Base-by-base conservation (phyloP, 2,797 vertebrate species). In the Falco biarmicus region DNA sequence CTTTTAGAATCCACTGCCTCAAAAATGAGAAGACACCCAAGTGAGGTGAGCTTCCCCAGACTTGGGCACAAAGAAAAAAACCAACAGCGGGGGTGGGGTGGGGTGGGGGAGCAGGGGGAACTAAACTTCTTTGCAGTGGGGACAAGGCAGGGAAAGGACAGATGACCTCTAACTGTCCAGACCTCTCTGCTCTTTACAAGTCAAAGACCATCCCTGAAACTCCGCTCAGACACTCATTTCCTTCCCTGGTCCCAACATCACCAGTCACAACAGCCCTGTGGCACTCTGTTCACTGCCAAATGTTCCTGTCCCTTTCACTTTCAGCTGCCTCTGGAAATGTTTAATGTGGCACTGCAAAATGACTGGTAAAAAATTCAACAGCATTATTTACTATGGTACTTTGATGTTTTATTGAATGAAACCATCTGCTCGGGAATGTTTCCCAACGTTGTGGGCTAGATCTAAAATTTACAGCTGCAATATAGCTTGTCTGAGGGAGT, bases 391-490 rank as follows among this genome's bases (percentile, higher is more conserved):
- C 91, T 92, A 64, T 13, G 54, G 82, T 87, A 81, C 89, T 95
- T 95, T 73, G 82, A 93, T 93, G 82, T 93, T 97, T 96, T 93
- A 96, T 92, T 96, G 94, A 96, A 96, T 60, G 50, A 83, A 97
- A 95, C 90, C 88, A 93, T 95, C 84, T 95, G 93, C 66, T 95
- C 5, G 1, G 80, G 74, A 97, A 91, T 56, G 59, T 93, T 95
- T 95, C 88, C 93, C 93, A 95, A 41, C 0, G 0, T 73, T 84
- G 79, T 90, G 84, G 73, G 76, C 59, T 89, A 88, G 47, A 77
- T 86, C 57, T 89, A 85, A 75, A 93, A 95, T 94, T 96, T 95
- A 93, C 81, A 89, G 85, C 85, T 78, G 85, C 69, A 86, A 76
- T 93, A 91, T 57, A 88, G 78, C 77, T 91, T 73, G 41, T 93